These are phyloP conservation scores for Eupithecia tripunctaria DNA, from an alignment of 2,888 invertebrate genomes.

Conservation along the genomic window DNA sequence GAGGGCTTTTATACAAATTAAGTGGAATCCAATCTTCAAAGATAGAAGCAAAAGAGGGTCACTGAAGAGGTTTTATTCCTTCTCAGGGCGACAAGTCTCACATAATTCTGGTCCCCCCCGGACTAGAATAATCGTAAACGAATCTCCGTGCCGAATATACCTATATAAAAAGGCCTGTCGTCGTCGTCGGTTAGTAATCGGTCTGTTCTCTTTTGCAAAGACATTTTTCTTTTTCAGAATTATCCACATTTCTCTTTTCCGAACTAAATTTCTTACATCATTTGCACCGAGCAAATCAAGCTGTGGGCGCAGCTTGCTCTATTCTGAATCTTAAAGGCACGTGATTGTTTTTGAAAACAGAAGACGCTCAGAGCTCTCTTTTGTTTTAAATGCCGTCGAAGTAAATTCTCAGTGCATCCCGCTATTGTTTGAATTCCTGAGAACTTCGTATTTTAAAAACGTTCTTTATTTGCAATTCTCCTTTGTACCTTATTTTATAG, in stretches of 20 bases:
- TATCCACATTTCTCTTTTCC: neutral
- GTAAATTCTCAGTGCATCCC: slow-evolving; percentile 15
- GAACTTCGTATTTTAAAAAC: slow-evolving; percentile 6
- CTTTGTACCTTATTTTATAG: neutral
- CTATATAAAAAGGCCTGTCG: too few species aligned
- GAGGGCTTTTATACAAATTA: neutral
- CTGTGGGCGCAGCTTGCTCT: neutral
- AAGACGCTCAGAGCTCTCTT: slow-evolving; percentile 4
- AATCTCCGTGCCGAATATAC: too few species aligned
- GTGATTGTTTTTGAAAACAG: slow-evolving; percentile 14
- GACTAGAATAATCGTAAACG: too few species aligned
- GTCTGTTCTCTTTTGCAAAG: neutral
- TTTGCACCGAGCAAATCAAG: neutral
- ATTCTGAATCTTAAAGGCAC: neutral
- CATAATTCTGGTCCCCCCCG: too few species aligned
- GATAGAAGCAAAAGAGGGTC: too few species aligned
- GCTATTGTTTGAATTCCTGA: slow-evolving; percentile 20
- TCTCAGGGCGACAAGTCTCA: too few species aligned
- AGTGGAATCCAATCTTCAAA: neutral
- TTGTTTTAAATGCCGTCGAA: slow-evolving; percentile 19
- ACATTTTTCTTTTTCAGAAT: neutral
- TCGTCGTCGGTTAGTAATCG: neutral
- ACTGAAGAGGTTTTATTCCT: too few species aligned
- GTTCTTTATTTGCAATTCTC: neutral
- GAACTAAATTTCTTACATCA: neutral